Percentiles rank a stretch among this genome's conserved stretches.
phyloP scores from a whole-genome alignment of 2,888 invertebrate species.

The Anthophora plumipes region DNA sequence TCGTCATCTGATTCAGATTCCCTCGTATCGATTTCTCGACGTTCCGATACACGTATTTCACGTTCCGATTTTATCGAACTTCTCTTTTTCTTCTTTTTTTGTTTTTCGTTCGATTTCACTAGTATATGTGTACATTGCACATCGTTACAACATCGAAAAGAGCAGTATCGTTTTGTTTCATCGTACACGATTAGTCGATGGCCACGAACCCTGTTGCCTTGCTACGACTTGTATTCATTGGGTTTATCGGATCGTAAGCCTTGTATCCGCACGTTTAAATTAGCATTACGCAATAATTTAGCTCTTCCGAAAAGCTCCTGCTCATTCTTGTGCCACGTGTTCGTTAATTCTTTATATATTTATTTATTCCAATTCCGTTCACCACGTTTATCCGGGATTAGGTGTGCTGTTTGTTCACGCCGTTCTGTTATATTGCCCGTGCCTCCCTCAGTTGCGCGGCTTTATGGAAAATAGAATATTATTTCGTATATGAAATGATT shows the following conservation, averaged over 20 bases:
- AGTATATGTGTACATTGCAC: no score
- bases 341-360: slow-evolving; percentile 48
- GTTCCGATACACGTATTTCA: slow-evolving; percentile 7
- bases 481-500: not conserved
- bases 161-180: slow-evolving; percentile 64
- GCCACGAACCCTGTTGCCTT: slow-evolving; percentile 55
- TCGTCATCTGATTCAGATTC: slow-evolving; percentile 23
- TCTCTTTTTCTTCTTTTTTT: no score
- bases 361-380: slow-evolving; percentile 29
- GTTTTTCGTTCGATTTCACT: not conserved
- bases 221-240: slow-evolving; percentile 66
- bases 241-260: slow-evolving; percentile 66
- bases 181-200: slow-evolving; percentile 61
- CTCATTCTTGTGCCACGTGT: slow-evolving; percentile 10
- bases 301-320: slow-evolving; percentile 19
- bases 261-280: slow-evolving; percentile 45
- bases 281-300: slow-evolving; percentile 51
- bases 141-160: slow-evolving; percentile 17
- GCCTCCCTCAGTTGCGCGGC: not conserved
- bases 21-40: slow-evolving; percentile 24
- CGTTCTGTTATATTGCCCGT: not conserved
- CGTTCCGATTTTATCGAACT: slow-evolving; percentile 30
- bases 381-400: slow-evolving; percentile 40
- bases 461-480: slow-evolving; percentile 14
- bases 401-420: slow-evolving; percentile 12